Conservation (phyloP, 2,113 vertebrate genomes). For the Hassar affinis region DNA sequence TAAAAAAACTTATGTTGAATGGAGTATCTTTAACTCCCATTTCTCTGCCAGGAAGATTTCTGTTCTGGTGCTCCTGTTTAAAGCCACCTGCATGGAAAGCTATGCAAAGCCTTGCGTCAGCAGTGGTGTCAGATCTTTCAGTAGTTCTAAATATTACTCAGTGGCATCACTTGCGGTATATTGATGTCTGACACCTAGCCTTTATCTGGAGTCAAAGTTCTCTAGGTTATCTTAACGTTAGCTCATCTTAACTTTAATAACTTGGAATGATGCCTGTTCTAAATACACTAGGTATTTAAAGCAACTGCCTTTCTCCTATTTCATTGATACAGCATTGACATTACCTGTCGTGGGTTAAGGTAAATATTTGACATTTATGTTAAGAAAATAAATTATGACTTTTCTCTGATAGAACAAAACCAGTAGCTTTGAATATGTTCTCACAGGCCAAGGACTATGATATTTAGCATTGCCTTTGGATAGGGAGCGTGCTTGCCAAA, state of each 20-base stretch:
- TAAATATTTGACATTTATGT: slow-evolving; percentile 14
- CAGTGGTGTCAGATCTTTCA: slow-evolving; percentile 69
- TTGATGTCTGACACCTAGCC: slow-evolving; percentile 66
- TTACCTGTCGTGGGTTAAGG: not conserved
- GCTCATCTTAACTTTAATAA: slow-evolving; percentile 30
- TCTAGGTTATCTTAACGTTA: slow-evolving; percentile 20
- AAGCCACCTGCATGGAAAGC: slow-evolving; percentile 28
- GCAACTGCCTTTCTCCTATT: slow-evolving; percentile 8
- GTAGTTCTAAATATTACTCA: slow-evolving; percentile 71
- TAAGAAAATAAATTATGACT: not conserved
- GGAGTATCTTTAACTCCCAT: not conserved
- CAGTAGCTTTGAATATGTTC: not conserved
- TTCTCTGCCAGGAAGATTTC: not conserved
- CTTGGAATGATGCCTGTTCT: slow-evolving; percentile 17
- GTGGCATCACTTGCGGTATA: slow-evolving; percentile 63
- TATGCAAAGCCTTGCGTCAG: slow-evolving; percentile 64
- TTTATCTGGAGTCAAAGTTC: slow-evolving; percentile 49
- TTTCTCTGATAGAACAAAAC: not conserved
- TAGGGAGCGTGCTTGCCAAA: not conserved
- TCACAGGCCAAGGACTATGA: not conserved
- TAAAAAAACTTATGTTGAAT: not conserved
- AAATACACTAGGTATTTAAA: slow-evolving; percentile 12
- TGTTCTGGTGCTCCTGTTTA: slow-evolving; percentile 1
- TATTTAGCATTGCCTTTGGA: not conserved
- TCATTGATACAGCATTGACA: slow-evolving; percentile 21